Evolutionary conservation across 2,888 invertebrate species (phyloP).

Genomic region (Emmelina monodactyla): DNA sequence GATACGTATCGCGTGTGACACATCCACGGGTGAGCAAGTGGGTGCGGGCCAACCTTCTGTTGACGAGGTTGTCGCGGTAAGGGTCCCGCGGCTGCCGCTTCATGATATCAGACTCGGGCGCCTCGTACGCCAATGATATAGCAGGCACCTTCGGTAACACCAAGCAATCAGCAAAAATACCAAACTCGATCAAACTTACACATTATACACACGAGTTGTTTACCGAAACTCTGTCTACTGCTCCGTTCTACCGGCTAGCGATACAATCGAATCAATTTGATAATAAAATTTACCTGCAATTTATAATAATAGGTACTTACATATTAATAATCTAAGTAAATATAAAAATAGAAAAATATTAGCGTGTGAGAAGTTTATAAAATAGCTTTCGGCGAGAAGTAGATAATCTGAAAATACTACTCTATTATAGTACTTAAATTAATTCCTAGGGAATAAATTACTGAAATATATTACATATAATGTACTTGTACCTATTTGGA

Average conservation of each 20-base stretch:
- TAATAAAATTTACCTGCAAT: too few relatives aligned
- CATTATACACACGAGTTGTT: too few relatives aligned
- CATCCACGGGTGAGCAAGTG: constrained; percentile 16
- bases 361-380: constrained; percentile 43
- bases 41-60: constrained; percentile 86
- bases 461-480: constrained; percentile 25
- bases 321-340: constrained; percentile 41
- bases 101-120: constrained; percentile 99
- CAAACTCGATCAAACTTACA: constrained; percentile 24
- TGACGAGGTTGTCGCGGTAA: constrained; percentile 98
- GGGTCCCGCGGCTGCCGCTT: constrained; percentile 98
- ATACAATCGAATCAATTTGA: constrained; percentile 16
- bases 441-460: constrained; percentile 37
- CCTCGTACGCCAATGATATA: constrained; percentile 99
- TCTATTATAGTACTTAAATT: constrained; percentile 25
- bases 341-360: constrained; percentile 37
- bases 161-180: constrained; percentile 44
- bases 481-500: constrained; percentile 25
- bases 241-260: constrained; percentile 31
- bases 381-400: constrained; percentile 32
- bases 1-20: constrained; percentile 6
- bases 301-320: constrained; percentile 21
- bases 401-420: constrained; percentile 41
- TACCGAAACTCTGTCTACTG: too few relatives aligned
- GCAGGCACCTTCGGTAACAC: constrained; percentile 89